phyloP scores from a whole-genome alignment of 2,797 vertebrate genomes.

The Notoglanidium macrostoma region DNA sequence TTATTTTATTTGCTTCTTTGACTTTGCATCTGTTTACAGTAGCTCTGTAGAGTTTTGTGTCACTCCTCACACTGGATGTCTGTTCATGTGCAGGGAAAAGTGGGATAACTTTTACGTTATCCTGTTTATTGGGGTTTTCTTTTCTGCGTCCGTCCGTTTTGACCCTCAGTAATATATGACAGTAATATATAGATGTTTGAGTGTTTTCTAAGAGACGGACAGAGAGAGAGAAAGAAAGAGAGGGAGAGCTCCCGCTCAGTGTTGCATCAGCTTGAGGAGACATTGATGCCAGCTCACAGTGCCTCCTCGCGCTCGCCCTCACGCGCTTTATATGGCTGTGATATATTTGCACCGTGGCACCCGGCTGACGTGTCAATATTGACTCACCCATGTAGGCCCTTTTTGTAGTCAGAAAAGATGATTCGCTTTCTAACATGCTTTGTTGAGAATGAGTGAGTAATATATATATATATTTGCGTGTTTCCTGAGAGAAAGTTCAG shows the following conservation, averaged over 20 bases:
- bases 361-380: not conserved
- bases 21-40: not conserved
- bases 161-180: not conserved
- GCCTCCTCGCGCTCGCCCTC: not conserved
- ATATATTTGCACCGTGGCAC: not conserved
- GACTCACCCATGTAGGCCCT: not conserved
- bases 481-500: too few species aligned
- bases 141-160: not conserved
- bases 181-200: not conserved
- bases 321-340: not conserved
- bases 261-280: conserved; percentile 14
- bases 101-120: not conserved
- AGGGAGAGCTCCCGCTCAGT: not conserved
- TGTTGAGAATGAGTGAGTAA: too few species aligned
- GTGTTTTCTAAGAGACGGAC: not conserved
- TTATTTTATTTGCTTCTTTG: not conserved
- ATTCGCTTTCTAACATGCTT: too few species aligned
- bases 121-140: not conserved
- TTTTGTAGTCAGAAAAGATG: not conserved
- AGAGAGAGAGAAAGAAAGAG: not conserved
- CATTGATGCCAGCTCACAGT: not conserved
- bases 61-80: not conserved
- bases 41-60: not conserved
- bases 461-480: too few species aligned
- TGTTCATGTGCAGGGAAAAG: not conserved